Conservation (phyloP, 2,888 invertebrate genomes). For the Bursaphelenchus okinawaensis region DNA sequence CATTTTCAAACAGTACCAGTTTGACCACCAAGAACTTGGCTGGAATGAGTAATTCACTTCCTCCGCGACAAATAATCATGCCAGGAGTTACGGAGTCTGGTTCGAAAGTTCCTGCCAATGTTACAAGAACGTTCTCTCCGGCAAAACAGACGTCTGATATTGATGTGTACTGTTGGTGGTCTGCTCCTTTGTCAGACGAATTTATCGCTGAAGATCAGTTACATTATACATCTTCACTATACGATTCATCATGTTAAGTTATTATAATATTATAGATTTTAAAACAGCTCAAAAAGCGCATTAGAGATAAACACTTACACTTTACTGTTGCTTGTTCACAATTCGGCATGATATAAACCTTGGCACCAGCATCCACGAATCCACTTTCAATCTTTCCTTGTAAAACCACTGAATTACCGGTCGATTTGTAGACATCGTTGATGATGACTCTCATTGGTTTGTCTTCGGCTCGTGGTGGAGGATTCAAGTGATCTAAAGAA, state of each 20-base stretch:
- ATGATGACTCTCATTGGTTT: constrained; percentile 87
- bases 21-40: constrained; percentile 70
- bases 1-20: constrained; percentile 70
- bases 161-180: not conserved
- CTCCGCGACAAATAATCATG: constrained; percentile 73
- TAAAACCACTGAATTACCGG: constrained; percentile 66
- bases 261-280: not conserved
- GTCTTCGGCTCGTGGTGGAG: constrained; percentile 74
- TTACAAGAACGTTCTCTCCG: constrained; percentile 82
- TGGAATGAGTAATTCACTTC: constrained; percentile 49
- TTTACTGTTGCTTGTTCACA: constrained; percentile 48
- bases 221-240: not conserved
- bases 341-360: constrained; percentile 68
- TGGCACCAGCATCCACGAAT: constrained; percentile 72
- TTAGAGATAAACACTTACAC: constrained; percentile 25
- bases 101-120: constrained; percentile 63
- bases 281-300: not conserved
- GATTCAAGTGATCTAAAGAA: constrained; percentile 70
- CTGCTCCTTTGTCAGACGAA: constrained; percentile 10
- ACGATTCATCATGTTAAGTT: not conserved
- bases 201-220: constrained; percentile 13
- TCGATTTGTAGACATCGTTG: constrained; percentile 79
- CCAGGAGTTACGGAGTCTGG: constrained; percentile 72
- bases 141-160: constrained; percentile 71
- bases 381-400: constrained; percentile 89